Evolutionary conservation across 2,888 invertebrate species (phyloP).

Genomic region (Mellilla xanthometata): DNA sequence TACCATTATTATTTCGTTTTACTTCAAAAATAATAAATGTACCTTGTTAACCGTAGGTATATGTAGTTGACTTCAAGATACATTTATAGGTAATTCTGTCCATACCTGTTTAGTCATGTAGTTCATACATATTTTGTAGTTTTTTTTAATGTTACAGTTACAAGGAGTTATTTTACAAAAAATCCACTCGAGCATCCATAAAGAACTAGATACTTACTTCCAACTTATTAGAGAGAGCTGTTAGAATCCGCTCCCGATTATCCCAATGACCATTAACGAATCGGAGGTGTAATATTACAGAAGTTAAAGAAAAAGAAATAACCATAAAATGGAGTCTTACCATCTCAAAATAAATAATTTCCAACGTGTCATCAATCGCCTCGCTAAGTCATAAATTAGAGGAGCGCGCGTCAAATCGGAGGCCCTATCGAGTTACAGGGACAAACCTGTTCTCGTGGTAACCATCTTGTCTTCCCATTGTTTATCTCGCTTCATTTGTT

Average conservation of each 20-base stretch:
- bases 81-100: no score
- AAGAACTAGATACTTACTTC: neutral
- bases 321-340: slow-evolving; percentile 53
- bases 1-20: no score
- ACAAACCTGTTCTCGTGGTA: slow-evolving; percentile 46
- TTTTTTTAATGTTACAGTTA: slow-evolving; percentile 18
- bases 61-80: no score
- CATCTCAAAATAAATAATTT: slow-evolving; percentile 64
- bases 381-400: slow-evolving; percentile 66
- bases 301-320: slow-evolving; percentile 51
- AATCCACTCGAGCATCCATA: neutral
- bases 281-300: slow-evolving; percentile 49
- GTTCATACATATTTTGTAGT: slow-evolving; percentile 38
- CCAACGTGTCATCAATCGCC: slow-evolving; percentile 70
- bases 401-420: slow-evolving; percentile 50
- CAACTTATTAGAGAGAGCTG: slow-evolving; percentile 1
- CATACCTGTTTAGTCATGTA: slow-evolving; percentile 17
- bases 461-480: slow-evolving; percentile 43
- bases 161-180: neutral
- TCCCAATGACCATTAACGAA: slow-evolving; percentile 24
- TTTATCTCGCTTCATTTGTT: slow-evolving; percentile 22
- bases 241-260: slow-evolving; percentile 23
- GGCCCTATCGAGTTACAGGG: slow-evolving; percentile 56
- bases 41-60: no score
- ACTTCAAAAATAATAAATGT: no score